Base-by-base conservation (phyloP, 1,140 invertebrate genomes). In the Glossosoma conforme region DNA sequence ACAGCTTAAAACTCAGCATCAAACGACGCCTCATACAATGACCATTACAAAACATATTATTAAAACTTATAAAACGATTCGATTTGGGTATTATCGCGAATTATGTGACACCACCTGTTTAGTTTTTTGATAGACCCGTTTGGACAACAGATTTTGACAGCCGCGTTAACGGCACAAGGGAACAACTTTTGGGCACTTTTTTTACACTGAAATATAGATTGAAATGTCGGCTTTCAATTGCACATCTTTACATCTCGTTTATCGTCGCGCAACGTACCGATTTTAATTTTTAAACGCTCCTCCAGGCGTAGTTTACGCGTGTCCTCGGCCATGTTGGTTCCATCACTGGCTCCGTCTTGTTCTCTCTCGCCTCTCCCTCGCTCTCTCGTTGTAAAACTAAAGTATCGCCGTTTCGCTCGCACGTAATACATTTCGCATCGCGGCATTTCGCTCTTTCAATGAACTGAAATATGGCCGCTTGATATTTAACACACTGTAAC, bases 221-320 rank as follows among this genome's bases (percentile, higher is more conserved):
- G 37, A 56, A 35, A 40, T 13, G 47, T 43, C 32, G 42, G 40
- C 21, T 33, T 46, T 38, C 24, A 55, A 62, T 56, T 61, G 61
- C 60, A 62, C 65, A 54, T 47, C n/a, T n/a, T n/a, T n/a, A n/a
- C n/a, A n/a, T n/a, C n/a, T n/a, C n/a, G n/a, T n/a, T n/a, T n/a
- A 61, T 59, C 40, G 46, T 48, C 73, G 13, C 36, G 11, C 32
- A n/a, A 80, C 82, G 72, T 79, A 89, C 87, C 87, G 66, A 90
- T 88, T 82, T 89, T 90, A 67, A 89, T 87, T 82, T 84, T 88
- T 72, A 90, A 80, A 72, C 85, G 81, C 79, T 90, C 86, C 72
- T 86, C 85, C 74, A 87, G 81, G 77, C 87, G 83, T 76, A 89
- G 85, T 81, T 85, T 82, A 79, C 81, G 82, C 78, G 79, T 82